A percentile compares a stretch with the other conserved stretches of the same genome.
Conservation (phyloP, 2,797 vertebrate genomes). For the Mastacembelus armatus region DNA sequence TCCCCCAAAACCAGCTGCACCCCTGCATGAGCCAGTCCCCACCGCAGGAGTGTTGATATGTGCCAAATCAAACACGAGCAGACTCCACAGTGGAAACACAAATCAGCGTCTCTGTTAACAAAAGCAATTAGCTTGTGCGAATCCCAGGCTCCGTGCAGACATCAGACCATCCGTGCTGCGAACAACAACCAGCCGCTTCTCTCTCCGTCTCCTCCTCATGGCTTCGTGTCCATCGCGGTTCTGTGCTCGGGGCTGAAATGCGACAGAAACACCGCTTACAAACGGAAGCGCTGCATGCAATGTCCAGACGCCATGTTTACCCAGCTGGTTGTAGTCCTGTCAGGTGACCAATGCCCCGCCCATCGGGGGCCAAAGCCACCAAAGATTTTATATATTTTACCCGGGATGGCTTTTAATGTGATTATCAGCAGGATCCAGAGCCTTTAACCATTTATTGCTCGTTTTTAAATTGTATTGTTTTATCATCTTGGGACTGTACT, state of each 20-base stretch:
- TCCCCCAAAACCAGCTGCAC: neutral
- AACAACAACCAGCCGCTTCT: neutral
- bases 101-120: conserved; percentile 43
- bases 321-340: conserved; percentile 72
- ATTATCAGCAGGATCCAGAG: too few species aligned
- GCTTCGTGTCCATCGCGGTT: conserved; percentile 8
- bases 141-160: conserved; percentile 38
- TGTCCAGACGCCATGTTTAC: conserved; percentile 82
- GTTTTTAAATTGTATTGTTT: neutral
- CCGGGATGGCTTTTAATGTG: neutral
- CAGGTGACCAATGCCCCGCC: conserved; percentile 71
- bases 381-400: neutral
- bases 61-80: neutral
- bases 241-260: neutral
- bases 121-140: conserved; percentile 59
- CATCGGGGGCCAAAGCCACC: conserved; percentile 26
- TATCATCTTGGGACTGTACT: neutral
- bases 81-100: neutral
- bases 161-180: conserved; percentile 32
- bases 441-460: too few species aligned
- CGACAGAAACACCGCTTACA: neutral
- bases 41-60: neutral
- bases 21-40: neutral
- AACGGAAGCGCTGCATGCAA: conserved; percentile 26
- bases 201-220: conserved; percentile 6